Base-by-base conservation (phyloP, 2,797 vertebrate species). In the Anabas testudineus region DNA sequence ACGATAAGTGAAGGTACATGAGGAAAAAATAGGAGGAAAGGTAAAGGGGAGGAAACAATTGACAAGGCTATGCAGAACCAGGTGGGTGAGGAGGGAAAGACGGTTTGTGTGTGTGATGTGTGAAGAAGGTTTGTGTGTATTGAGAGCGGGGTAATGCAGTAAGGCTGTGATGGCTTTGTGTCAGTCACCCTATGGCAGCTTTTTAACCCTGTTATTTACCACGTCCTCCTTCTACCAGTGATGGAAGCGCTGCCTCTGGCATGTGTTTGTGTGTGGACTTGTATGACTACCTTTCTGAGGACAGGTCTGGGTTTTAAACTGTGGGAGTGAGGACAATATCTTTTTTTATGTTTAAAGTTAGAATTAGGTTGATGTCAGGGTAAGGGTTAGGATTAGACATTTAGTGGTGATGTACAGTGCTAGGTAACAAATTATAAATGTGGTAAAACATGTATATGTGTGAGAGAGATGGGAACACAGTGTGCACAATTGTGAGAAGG, bases 181-280 rank as follows among this genome's bases (percentile, higher is more conserved):
- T 89, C 90, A 90, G 77, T 92, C 87, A 88, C 81, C 73, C 80
- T 41, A 46, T 91, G 87, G 91, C 87, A 90, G 84, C 80, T 91
- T 84, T 88, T 86, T 82, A 88, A 85, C 88, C 88, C 85, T 87
- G 74, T 88, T 91, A 91, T 92, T 91, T 87, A 85, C 82, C 78
- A 81, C 87, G 89, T 91, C 88, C 86, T 74, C 91, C 88, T 74
- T 56, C 47, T 78, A 73, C 19, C 78, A 60, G 19, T 77, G 86
- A 90, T 78, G 74, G 72, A 47, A 78, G 83, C 73, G 79, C 75
- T 68, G 72, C 82, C 72, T 86, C 62, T 70, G 64, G 84, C 32
- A 0, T 56, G 59, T 47, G 68, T 57, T 53, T 70, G 49, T 71
- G 74, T 71, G 68, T 47, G 41, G 41, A 13, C 10, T 10, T 32